A percentile compares a stretch with the other conserved stretches of the same genome.
phyloP scores from a whole-genome alignment of 2,888 invertebrate genomes.

The Tinea pellionella region DNA sequence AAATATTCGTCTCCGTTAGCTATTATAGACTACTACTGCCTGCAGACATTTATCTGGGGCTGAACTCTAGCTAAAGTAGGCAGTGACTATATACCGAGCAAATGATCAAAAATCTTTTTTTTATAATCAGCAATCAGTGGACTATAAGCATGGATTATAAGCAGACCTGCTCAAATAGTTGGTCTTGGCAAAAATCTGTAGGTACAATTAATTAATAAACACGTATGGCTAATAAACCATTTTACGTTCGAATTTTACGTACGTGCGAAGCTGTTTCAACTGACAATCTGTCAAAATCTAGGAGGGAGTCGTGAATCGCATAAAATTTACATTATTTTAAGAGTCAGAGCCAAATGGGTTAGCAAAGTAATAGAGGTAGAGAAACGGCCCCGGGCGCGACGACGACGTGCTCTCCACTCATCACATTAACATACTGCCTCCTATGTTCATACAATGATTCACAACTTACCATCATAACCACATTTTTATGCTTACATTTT shows the following conservation, averaged over 20 bases:
- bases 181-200: too few species aligned
- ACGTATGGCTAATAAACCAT: not conserved
- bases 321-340: slow-evolving; percentile 54
- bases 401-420: slow-evolving; percentile 17
- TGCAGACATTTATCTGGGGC: too few species aligned
- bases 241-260: not conserved
- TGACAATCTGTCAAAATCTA: slow-evolving; percentile 3
- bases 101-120: too few species aligned
- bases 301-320: slow-evolving; percentile 18
- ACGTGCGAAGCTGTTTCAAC: not conserved
- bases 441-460: slow-evolving; percentile 16
- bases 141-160: too few species aligned
- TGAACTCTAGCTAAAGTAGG: too few species aligned
- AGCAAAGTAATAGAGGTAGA: slow-evolving; percentile 35
- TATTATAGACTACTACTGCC: too few species aligned
- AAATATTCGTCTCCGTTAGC: too few species aligned
- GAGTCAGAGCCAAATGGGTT: slow-evolving; percentile 59
- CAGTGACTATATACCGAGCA: too few species aligned
- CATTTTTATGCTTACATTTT: not conserved
- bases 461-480: slow-evolving; percentile 21
- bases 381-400: slow-evolving; percentile 19
- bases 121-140: too few species aligned
- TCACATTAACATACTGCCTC: slow-evolving; percentile 8
- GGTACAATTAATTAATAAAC: not conserved
- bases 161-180: too few species aligned